Evolutionary conservation across 1,140 invertebrate genomes (phyloP), one percentile per base, ranked within the genome.

Genomic region (Heliothis subflexa): DNA sequence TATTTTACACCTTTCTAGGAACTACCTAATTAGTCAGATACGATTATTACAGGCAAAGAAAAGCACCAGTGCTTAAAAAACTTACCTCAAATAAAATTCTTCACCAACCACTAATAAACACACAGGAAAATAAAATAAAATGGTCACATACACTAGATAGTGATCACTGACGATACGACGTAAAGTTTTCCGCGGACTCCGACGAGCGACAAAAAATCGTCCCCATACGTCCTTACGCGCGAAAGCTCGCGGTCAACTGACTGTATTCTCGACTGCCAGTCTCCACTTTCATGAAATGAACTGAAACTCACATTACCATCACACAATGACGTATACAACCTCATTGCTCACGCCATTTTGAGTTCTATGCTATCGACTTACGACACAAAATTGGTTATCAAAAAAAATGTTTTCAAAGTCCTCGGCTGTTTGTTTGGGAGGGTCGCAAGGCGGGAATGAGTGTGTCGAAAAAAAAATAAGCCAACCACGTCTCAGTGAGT

Each of bases 371-470:
- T 0, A 0, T 0, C 3, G 9, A 0, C 13, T 4, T 81, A 88
- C 50, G 62, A 54, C 66, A 62, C 13, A 72, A 52, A 81, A 80
- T 91, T n/a, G 54, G 0, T 5, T 62, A 12, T 18, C 5, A 13
- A 14, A 5, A 81, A 86, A 88, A 81, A 89, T 94, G 91, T 94
- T 94, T 92, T 93, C 89, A 90, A 92, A 93, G 91, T 93, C 86
- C 88, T 91, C 81, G 81, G 85, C 86, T 94, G 90, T 94, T 94
- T 94, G 91, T 94, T 94, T 94, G 92, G 92, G 92, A 92, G 92
- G 92, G 91, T 87, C 91, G 81, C 90, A 92, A 93, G 92, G 92
- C 92, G 92, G 92, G 92, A 94, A 94, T 94, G 92, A 93, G 88
- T 91, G 85, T 88, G 88, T 88, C 84, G 88, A 92, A 94, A 94